Evolutionary conservation across 2,797 vertebrate genomes (phyloP), one percentile per base, ranked within the genome.

Genomic region (Neosalanx taihuensis): DNA sequence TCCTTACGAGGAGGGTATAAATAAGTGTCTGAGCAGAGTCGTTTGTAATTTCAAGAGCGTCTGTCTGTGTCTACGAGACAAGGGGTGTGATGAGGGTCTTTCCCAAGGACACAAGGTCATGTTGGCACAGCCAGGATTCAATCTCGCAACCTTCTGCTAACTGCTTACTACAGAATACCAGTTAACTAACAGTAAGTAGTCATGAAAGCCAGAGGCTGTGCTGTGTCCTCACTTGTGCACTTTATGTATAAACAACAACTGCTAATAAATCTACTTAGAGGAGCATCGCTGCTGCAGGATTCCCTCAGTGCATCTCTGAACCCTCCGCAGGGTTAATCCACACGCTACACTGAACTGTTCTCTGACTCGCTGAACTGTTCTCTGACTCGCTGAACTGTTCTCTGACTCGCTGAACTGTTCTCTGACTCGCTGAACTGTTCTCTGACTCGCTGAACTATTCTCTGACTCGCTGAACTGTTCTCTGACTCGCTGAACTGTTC

Each of bases 21-120:
- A 78, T 90, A 87, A 86, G 82, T 83, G 86, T 87, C 87, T 85
- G 76, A 86, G 78, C 76, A 81, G 85, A 85, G 92, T 92, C 87
- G 87, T 90, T 89, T 84, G 90, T 92, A 91, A 92, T 91, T 93
- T 93, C 85, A 92, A 85, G 79, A 85, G 79, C 26, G 69, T 76
- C 84, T 84, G 87, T 85, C 83, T 81, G 84, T 85, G 84, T 85
- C 37, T 41, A 89, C 91, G 89, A 84, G 37, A 58, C 62, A 51
- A 26, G 60, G 17, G 64, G 64, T 72, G 70, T 73, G 74, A 63
- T 61, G 69, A n/a, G n/a, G n/a, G n/a, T n/a, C n/a, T n/a, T n/a
- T n/a, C n/a, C n/a, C n/a, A n/a, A n/a, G n/a, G n/a, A n/a, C n/a
- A n/a, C n/a, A n/a, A n/a, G n/a, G n/a, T n/a, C n/a, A n/a, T n/a